A percentile compares a stretch with the other conserved stretches of the same genome.
These are phyloP conservation scores for Merops nubicus DNA, from an alignment of 2,113 vertebrate species.

Conservation along the genomic window DNA sequence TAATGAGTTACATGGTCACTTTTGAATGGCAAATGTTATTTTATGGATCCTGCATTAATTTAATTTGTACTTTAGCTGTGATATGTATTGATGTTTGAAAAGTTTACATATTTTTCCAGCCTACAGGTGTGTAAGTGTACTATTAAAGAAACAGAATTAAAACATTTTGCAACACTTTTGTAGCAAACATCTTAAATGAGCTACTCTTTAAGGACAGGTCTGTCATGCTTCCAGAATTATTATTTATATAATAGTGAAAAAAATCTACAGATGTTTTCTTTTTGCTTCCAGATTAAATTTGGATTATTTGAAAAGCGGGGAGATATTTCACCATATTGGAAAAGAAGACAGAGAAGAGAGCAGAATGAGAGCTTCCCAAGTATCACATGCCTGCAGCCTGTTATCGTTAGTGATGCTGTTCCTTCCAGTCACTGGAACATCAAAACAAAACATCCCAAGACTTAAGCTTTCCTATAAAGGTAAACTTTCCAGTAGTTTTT, in stretches of 20 bases:
- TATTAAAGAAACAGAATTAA: background rate
- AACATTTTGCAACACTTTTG: background rate
- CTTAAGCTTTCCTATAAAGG: conserved; percentile 93
- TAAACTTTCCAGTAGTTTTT: conserved; percentile 67
- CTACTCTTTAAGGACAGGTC: background rate
- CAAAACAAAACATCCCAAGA: conserved; percentile 90
- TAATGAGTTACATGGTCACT: background rate
- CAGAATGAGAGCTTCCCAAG: conserved; percentile 38
- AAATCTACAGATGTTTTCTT: background rate
- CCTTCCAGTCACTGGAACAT: conserved; percentile 76
- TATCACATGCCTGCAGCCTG: conserved; percentile 63
- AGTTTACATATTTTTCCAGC: background rate
- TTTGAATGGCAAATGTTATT: background rate
- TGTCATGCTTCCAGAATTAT: background rate
- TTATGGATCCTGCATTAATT: background rate
- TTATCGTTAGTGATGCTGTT: conserved; percentile 78
- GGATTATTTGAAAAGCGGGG: background rate
- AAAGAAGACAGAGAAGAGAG: conserved; percentile 44
- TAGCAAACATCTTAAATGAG: background rate
- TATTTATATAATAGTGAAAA: background rate
- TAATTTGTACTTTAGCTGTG: background rate
- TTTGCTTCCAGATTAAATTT: conserved; percentile 65
- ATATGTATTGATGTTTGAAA: background rate
- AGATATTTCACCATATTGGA: background rate
- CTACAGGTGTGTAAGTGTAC: background rate